These are phyloP conservation scores for Coreius guichenoti DNA, from an alignment of 2,797 vertebrate species.

Conservation along the genomic window DNA sequence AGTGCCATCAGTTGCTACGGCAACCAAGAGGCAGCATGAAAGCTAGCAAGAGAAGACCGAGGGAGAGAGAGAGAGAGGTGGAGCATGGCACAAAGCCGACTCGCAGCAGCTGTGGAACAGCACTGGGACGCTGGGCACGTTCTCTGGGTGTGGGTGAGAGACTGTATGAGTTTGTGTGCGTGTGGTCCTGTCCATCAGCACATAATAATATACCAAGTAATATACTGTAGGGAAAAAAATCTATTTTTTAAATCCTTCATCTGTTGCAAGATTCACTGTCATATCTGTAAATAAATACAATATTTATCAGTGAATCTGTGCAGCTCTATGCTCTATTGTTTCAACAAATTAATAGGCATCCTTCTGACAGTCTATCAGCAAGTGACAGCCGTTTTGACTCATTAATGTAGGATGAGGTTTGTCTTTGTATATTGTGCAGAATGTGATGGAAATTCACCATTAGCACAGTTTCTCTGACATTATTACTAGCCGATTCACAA, in stretches of 20 bases:
- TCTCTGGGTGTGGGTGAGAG: constrained; percentile 32
- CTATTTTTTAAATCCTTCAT: neutral
- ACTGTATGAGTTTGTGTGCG: constrained; percentile 22
- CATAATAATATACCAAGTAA: constrained; percentile 39
- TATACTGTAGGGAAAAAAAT: neutral
- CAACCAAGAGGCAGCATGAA: constrained; percentile 79
- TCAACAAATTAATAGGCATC: constrained; percentile 22
- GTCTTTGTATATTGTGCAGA: constrained; percentile 7
- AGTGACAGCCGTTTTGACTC: constrained; percentile 8
- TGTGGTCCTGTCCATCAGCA: constrained; percentile 45
- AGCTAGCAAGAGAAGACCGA: constrained; percentile 63
- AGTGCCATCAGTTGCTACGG: constrained; percentile 80
- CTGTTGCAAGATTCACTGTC: neutral
- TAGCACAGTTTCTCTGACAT: neutral
- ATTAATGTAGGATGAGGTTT: constrained; percentile 10
- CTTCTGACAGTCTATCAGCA: constrained; percentile 20
- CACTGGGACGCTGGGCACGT: constrained; percentile 54
- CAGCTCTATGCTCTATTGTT: constrained; percentile 17
- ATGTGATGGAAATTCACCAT: neutral
- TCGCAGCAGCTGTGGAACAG: constrained; percentile 69
- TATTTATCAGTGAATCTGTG: neutral
- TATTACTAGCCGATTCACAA: neutral
- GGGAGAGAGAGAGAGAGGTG: constrained; percentile 71
- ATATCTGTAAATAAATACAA: neutral
- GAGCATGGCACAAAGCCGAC: constrained; percentile 76